A percentile compares a stretch with the other conserved stretches of the same genome.
phyloP scores from a whole-genome alignment of 2,888 invertebrate genomes.

The Caenorhabditis sp. region DNA sequence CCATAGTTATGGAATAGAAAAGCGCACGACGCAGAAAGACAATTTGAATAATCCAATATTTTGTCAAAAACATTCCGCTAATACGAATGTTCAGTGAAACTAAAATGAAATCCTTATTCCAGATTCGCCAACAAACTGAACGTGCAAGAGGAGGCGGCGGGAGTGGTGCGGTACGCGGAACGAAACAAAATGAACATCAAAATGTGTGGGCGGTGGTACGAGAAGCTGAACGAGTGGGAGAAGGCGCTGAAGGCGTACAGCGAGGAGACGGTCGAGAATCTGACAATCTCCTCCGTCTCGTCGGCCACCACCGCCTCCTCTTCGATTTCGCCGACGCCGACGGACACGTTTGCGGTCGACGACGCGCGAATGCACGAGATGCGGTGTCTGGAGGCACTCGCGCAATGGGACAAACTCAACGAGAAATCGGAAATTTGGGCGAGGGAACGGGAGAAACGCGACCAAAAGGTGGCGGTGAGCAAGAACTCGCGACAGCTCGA shows the following conservation, averaged over 20 bases:
- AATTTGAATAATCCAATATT: no score
- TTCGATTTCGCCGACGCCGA: not conserved
- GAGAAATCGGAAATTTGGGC: conserved; percentile 48
- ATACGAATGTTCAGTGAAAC: no score
- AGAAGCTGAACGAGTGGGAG: conserved; percentile 98
- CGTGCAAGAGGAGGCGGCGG: conserved; percentile 97
- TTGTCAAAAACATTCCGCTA: no score
- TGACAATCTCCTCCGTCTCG: conserved; percentile 23
- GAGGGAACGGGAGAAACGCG: conserved; percentile 7
- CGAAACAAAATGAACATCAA: conserved; percentile 61
- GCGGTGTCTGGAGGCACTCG: conserved; percentile 95
- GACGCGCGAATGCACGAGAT: conserved; percentile 90
- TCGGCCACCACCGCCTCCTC: conserved; percentile 13
- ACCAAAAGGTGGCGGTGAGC: conserved; percentile 6
- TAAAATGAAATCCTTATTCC: conserved; percentile 5
- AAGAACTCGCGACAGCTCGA: conserved; percentile 44
- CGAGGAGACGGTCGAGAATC: conserved; percentile 80
- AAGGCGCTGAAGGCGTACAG: conserved; percentile 92
- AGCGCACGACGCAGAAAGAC: no score
- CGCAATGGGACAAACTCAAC: conserved; percentile 87
- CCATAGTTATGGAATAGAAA: no score
- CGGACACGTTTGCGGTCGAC: not conserved
- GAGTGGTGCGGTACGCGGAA: conserved; percentile 87
- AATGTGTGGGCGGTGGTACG: conserved; percentile 93
- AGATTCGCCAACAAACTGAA: conserved; percentile 96